A percentile compares a stretch with the other conserved stretches of the same genome.
Conservation (phyloP, 1,140 invertebrate genomes). For the Drosophila insularis region DNA sequence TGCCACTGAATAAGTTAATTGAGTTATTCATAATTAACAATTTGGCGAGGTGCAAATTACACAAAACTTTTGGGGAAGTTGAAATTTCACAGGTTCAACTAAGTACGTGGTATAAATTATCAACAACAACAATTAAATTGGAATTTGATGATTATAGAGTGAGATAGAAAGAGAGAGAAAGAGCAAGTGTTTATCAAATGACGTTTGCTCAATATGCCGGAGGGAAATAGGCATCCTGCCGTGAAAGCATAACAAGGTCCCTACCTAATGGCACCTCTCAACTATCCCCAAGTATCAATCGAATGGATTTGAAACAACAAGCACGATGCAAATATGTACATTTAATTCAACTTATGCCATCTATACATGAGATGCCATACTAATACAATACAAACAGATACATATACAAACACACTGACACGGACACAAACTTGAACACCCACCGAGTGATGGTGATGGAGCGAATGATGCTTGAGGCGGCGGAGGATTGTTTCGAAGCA, state of each 20-base stretch:
- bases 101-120: conserved; percentile 8
- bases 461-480: background rate
- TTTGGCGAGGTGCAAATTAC: conserved; percentile 15
- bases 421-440: conserved; percentile 7
- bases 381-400: background rate
- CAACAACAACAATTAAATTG: conserved; percentile 5
- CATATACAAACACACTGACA: background rate
- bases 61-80: background rate
- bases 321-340: conserved; percentile 42
- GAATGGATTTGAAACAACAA: background rate
- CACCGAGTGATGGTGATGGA: background rate
- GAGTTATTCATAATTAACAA: conserved; percentile 15
- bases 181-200: conserved; percentile 35
- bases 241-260: conserved; percentile 8
- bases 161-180: conserved; percentile 1
- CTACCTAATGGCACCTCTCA: background rate
- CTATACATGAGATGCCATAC: conserved; percentile 8
- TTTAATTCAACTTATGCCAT: conserved; percentile 37
- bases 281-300: conserved; percentile 9
- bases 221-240: background rate
- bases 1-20: conserved; percentile 16
- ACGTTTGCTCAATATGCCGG: conserved; percentile 2
- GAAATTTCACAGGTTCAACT: background rate
- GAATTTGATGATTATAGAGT: conserved; percentile 18
- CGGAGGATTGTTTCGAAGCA: conserved; percentile 2